Conservation (phyloP, 2,113 vertebrate species). For the Mobula hypostoma region DNA sequence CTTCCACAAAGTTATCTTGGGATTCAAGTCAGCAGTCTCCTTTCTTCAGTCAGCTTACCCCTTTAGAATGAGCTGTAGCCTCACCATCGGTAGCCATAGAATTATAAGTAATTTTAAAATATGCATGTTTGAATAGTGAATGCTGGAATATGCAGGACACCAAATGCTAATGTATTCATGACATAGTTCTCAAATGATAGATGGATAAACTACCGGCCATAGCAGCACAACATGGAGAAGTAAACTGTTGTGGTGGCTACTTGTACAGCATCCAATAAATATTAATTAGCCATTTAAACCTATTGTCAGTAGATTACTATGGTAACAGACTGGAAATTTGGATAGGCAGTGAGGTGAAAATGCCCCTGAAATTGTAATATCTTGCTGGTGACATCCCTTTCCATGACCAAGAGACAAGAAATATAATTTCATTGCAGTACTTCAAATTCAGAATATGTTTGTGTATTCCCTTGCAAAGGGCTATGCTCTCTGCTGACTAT, state of each 20-base stretch:
- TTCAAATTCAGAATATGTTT: neutral
- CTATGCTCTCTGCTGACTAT: neutral
- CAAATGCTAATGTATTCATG: neutral
- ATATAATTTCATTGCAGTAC: neutral
- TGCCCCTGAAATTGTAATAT: conserved; percentile 19
- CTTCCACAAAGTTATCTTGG: neutral
- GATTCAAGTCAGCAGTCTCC: neutral
- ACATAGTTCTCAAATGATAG: neutral
- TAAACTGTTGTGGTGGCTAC: neutral
- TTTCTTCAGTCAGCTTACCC: neutral
- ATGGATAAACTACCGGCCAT: too few relatives aligned
- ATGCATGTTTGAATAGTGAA: neutral
- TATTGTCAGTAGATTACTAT: conserved; percentile 18
- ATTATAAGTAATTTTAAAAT: neutral
- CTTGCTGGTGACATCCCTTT: neutral
- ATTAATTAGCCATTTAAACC: conserved; percentile 12
- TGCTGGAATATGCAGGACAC: too few relatives aligned
- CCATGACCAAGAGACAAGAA: conserved; percentile 12
- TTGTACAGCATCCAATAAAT: neutral
- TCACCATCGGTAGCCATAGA: neutral
- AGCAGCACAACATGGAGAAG: neutral
- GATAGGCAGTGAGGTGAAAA: conserved; percentile 1
- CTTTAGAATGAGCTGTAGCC: neutral
- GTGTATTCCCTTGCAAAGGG: neutral
- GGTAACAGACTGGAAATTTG: conserved; percentile 14